Evolutionary conservation across 2,888 invertebrate species (phyloP).

Genomic region (Ectropis crepuscularia): DNA sequence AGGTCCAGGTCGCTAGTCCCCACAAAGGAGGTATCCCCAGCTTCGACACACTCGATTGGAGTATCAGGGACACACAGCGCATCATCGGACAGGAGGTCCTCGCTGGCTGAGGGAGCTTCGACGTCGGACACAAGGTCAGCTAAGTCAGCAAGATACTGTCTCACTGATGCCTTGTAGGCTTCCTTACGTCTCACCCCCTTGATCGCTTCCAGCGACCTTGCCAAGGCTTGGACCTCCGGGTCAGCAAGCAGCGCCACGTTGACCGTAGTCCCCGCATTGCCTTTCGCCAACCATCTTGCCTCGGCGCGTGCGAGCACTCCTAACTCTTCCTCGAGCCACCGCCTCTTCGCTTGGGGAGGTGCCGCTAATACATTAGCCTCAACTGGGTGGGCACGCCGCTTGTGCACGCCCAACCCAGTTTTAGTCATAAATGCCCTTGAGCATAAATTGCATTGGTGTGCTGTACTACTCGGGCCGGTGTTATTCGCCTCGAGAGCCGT

Average conservation of each 20-base stretch:
- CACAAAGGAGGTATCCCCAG: not conserved
- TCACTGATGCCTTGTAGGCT: not conserved
- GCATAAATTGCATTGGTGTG: conserved; percentile 31
- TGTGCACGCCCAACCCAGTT: conserved; percentile 4
- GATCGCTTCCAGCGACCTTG: not conserved
- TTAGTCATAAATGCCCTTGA: not conserved
- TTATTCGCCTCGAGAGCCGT: too few species aligned
- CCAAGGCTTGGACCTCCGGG: not conserved
- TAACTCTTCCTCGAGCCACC: conserved; percentile 8
- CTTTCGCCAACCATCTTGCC: conserved; percentile 45
- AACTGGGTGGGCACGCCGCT: conserved; percentile 60
- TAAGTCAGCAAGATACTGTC: too few species aligned
- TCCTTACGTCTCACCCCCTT: not conserved
- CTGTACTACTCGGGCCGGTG: too few species aligned
- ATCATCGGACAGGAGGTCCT: not conserved
- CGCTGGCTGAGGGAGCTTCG: not conserved
- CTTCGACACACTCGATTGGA: not conserved
- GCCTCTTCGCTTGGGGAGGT: conserved; percentile 2
- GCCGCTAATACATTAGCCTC: not conserved
- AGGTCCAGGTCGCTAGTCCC: not conserved
- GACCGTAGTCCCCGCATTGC: conserved; percentile 88
- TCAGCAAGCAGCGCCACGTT: conserved; percentile 57
- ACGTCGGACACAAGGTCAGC: not conserved
- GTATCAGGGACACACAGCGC: not conserved
- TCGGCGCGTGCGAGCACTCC: not conserved